phyloP scores from a whole-genome alignment of 2,113 vertebrate genomes.

The Barnardius zonarius region DNA sequence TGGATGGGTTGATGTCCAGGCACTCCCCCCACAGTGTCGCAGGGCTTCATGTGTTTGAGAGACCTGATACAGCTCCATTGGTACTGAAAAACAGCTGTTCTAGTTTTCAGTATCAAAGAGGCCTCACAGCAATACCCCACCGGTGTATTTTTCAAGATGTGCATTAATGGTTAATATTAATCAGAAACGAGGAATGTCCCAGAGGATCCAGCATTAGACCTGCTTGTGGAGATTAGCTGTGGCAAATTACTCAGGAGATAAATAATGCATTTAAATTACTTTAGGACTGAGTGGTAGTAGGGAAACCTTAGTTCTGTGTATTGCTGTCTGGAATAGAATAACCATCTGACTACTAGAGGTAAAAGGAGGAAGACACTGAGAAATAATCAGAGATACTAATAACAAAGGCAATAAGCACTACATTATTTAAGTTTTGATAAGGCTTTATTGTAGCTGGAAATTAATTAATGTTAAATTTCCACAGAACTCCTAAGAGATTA shows the following conservation, averaged over 20 bases:
- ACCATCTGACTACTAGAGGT: neutral
- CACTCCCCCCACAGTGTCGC: rapidly evolving
- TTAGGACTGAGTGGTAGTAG: neutral
- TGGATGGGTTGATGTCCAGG: too few species aligned
- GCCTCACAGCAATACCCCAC: neutral
- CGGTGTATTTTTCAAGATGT: conserved; percentile 19
- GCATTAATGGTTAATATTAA: conserved; percentile 46
- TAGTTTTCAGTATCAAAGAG: neutral
- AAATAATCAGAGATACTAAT: neutral
- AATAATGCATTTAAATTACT: conserved; percentile 59
- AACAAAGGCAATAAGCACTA: neutral
- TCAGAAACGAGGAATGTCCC: conserved; percentile 57
- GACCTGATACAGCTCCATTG: neutral
- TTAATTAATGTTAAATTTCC: conserved; percentile 42
- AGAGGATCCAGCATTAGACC: conserved; percentile 43
- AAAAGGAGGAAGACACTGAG: neutral
- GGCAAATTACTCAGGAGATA: conserved; percentile 59
- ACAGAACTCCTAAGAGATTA: neutral
- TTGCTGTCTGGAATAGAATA: neutral
- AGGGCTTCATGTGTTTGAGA: neutral
- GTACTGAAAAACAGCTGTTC: neutral
- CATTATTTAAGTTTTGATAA: neutral
- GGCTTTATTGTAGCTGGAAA: neutral
- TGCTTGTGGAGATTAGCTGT: conserved; percentile 50
- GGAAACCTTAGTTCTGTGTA: neutral